These are phyloP conservation scores for Corydoras sp. DNA, from an alignment of 2,113 vertebrate genomes.

Conservation along the genomic window DNA sequence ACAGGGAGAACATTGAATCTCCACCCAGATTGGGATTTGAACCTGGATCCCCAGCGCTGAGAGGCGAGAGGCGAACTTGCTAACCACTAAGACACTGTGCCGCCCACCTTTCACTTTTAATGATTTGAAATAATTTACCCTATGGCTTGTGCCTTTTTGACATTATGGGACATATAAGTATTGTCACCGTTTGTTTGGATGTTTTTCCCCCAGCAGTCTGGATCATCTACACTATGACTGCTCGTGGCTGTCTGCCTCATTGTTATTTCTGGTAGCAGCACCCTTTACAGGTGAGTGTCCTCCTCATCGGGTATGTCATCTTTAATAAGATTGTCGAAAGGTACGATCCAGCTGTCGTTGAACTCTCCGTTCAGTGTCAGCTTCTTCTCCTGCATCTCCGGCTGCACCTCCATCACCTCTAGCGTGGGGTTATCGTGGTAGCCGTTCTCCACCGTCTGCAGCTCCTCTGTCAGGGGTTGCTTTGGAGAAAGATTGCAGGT, in stretches of 20 bases:
- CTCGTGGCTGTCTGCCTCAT: neutral
- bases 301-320: constrained; percentile 84
- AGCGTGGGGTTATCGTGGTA: constrained; percentile 96
- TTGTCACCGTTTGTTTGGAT: neutral
- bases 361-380: constrained; percentile 76
- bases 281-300: constrained; percentile 87
- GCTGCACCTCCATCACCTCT: constrained; percentile 93
- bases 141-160: neutral
- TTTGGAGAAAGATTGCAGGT: constrained; percentile 33
- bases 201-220: neutral
- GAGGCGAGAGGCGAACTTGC: too few relatives aligned
- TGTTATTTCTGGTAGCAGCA: neutral
- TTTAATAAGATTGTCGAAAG: constrained; percentile 84
- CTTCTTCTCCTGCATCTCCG: constrained; percentile 95
- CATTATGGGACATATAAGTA: neutral
- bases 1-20: too few relatives aligned
- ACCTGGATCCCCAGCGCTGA: too few relatives aligned
- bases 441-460: constrained; percentile 91
- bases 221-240: neutral
- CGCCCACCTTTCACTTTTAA: neutral
- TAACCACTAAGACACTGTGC: too few relatives aligned
- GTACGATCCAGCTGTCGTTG: constrained; percentile 96
- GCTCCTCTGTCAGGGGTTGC: constrained; percentile 92
- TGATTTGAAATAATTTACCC: neutral
- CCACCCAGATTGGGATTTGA: too few relatives aligned